These are phyloP conservation scores for Bombus soroeensis DNA, from an alignment of 1,140 invertebrate genomes.

Conservation along the genomic window DNA sequence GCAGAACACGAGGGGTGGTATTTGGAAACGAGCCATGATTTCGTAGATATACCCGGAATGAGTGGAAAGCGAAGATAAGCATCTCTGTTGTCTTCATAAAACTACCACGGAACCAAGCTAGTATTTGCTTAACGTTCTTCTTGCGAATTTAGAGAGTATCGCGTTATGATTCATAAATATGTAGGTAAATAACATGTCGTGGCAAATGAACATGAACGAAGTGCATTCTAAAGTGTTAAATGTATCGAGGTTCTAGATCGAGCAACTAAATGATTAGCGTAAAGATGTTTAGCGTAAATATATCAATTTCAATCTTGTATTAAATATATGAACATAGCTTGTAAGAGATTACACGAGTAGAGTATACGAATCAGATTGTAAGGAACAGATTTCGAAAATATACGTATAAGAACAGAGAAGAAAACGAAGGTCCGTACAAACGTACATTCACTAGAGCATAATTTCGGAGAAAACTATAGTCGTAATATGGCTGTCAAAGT, in stretches of 20 bases:
- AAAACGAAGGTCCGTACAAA: no score
- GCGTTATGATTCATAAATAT: background rate
- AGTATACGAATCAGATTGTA: background rate
- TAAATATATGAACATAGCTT: no score
- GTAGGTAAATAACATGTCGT: no score
- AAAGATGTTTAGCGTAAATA: background rate
- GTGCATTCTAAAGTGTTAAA: no score
- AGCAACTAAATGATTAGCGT: background rate
- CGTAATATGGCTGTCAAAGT: no score
- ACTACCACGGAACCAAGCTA: background rate
- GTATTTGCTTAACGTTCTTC: background rate
- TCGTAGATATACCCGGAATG: constrained; percentile 8
- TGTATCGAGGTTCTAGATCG: background rate
- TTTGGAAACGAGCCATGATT: constrained; percentile 56
- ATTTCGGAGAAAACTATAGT: no score
- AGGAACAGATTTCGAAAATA: background rate
- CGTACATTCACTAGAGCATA: no score
- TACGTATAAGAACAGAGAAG: no score
- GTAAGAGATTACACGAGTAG: background rate
- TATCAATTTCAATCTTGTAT: background rate
- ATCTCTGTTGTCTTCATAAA: constrained; percentile 15
- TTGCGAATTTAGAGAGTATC: background rate
- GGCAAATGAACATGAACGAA: constrained; percentile 3
- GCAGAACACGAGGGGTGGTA: constrained; percentile 33
- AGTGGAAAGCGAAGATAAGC: constrained; percentile 16